Base-by-base conservation (phyloP, 64 coral and sea anemone species). In the Pocillopora damicornis region DNA sequence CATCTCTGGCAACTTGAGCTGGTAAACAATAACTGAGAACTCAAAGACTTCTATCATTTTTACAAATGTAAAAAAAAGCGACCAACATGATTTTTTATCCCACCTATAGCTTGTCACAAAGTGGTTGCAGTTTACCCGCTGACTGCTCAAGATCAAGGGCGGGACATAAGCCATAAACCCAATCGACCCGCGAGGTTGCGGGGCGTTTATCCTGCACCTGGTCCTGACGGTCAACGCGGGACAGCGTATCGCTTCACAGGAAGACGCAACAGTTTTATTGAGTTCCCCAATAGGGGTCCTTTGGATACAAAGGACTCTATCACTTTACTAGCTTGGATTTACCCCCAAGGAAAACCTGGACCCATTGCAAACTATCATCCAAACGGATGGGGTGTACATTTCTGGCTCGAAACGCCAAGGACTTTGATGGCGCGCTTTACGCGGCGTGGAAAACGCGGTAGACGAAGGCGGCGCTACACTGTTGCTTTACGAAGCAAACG, bases 351-450 rank as follows among this genome's bases (percentile, higher is more conserved):
- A 23, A 66, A 25, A 4, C 89, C 71, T 38, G 94, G 94, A 18
- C 94, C 94, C 15, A 96, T 96, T n/a, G 83, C 88, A 42, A 96
- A 96, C 35, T 96, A 86, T 79, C 94, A 96, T 45, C 94, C 94
- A 61, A 96, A 96, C 59, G 94, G 76, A 12, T 93, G 91, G 88
- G 83, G 88, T 1, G 81, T 93, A 5, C 94, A 92, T 22, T 81
- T 88, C 57, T 96, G 91, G 94, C 62, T 89, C 13, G 73, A 82
- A 36, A 61, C 58, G 6, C 74, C 73, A 3, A 75, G 75, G 9
- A 86, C 38, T 9, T 25, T 96, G n/a, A 87, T 90, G 42, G 82
- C 89, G 0, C 91, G 91, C 23, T 93, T 92, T 77, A 82, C 87
- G 11, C 78, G 87, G 8, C 87, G 91, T 76, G 81, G 60, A 15